Conservation (phyloP, 1,140 invertebrate species). For the Conus betulinus region DNA sequence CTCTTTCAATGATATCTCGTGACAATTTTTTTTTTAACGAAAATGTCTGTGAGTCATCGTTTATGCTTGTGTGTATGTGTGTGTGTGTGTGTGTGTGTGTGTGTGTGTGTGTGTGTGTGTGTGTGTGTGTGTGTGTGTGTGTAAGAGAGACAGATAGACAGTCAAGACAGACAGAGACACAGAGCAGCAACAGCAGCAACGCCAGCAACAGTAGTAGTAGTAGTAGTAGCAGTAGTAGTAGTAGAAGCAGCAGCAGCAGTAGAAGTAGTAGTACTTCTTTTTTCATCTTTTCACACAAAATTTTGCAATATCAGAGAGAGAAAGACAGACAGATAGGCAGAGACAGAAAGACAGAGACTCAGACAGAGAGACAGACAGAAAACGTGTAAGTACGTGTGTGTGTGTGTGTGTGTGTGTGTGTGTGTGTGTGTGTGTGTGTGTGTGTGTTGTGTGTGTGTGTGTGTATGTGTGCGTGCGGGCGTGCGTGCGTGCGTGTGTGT, state of each 20-base stretch:
- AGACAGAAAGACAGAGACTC: background rate
- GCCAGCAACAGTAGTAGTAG: too few species aligned
- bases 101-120: too few species aligned
- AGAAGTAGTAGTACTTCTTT: background rate
- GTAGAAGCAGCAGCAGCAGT: too few species aligned
- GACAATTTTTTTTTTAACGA: too few species aligned
- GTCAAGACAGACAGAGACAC: background rate
- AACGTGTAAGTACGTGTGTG: background rate
- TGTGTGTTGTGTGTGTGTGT: background rate
- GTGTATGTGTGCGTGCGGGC: background rate
- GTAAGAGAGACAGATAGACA: background rate
- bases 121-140: too few species aligned
- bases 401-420: constrained; percentile 10
- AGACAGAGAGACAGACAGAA: background rate
- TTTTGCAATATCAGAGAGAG: background rate
- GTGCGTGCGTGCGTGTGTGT: background rate
- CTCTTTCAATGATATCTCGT: too few species aligned
- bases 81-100: too few species aligned
- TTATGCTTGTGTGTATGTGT: too few species aligned
- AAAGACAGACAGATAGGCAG: background rate
- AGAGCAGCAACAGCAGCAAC: background rate
- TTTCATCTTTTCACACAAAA: background rate
- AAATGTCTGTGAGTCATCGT: too few species aligned
- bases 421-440: too few species aligned
- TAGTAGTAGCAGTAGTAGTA: too few species aligned